These are phyloP conservation scores for Bos indicus DNA, from an alignment of 2,113 vertebrate genomes.

Conservation along the genomic window DNA sequence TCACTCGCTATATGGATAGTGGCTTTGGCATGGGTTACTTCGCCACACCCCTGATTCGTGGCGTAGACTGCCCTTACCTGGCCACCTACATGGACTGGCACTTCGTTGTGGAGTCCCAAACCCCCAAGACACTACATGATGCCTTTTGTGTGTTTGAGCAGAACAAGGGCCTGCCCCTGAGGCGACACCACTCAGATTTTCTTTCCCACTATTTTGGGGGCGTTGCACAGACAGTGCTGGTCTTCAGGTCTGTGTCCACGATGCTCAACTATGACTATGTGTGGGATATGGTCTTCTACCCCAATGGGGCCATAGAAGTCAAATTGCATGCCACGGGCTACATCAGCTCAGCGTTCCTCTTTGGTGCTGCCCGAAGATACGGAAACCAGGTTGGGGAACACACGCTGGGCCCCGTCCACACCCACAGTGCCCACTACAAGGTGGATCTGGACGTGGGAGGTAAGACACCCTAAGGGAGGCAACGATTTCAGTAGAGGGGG, in stretches of 20 bases:
- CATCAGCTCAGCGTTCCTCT: conserved; percentile 80
- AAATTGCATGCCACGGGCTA: conserved; percentile 80
- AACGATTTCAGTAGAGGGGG: neutral
- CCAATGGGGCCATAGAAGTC: conserved; percentile 79
- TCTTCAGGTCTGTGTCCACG: neutral
- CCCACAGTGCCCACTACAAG: conserved; percentile 77
- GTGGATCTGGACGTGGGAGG: conserved; percentile 81
- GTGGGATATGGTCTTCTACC: conserved; percentile 79
- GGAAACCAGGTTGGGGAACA: conserved; percentile 79
- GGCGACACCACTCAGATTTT: neutral
- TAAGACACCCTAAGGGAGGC: neutral
- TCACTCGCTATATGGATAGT: conserved; percentile 62
- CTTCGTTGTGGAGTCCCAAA: conserved; percentile 76
- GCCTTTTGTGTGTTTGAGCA: conserved; percentile 81
- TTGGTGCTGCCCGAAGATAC: neutral
- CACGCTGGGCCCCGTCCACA: conserved; percentile 74
- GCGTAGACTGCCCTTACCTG: conserved; percentile 82
- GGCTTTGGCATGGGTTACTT: conserved; percentile 76
- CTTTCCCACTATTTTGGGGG: neutral
- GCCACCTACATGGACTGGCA: conserved; percentile 78
- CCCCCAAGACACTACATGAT: conserved; percentile 72
- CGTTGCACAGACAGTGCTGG: neutral
- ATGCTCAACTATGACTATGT: neutral
- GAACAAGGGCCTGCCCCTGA: neutral
- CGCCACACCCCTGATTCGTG: conserved; percentile 74